Conservation (phyloP, 2,888 invertebrate species). For the Drosophila rellima region DNA sequence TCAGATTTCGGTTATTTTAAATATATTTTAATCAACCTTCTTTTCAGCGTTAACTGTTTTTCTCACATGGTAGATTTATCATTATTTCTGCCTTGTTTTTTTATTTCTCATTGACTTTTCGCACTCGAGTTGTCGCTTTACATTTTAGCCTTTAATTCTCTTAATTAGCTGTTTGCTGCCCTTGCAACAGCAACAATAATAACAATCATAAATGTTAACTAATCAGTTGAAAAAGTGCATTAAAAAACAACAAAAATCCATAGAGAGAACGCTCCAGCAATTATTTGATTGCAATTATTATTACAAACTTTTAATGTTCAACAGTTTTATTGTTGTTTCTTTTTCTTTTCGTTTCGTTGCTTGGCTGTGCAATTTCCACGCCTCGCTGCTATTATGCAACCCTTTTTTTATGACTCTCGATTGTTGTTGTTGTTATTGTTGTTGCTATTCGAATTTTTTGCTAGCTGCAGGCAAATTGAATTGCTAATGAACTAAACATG, state of each 20-base stretch:
- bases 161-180: conserved; percentile 31
- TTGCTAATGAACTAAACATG: conserved; percentile 74
- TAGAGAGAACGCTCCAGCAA: conserved; percentile 39
- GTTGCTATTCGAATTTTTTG: conserved; percentile 5
- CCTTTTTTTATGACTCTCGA: conserved; percentile 49
- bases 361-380: conserved; percentile 51
- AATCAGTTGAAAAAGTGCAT: conserved; percentile 27
- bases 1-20: no score
- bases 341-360: conserved; percentile 7
- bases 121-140: background rate
- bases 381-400: conserved; percentile 67
- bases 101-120: background rate
- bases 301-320: conserved; percentile 48
- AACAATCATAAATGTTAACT: conserved; percentile 20
- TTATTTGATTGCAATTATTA: conserved; percentile 51
- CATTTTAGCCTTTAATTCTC: conserved; percentile 9
- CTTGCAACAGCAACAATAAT: conserved; percentile 8
- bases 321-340: conserved; percentile 32
- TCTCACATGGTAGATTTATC: background rate
- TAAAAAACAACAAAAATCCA: background rate
- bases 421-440: conserved; percentile 31
- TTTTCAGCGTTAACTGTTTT: background rate
- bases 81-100: background rate
- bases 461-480: conserved; percentile 65
- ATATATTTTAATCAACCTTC: no score